phyloP scores from a whole-genome alignment of 2,797 vertebrate genomes.

The Australoheros facetus region DNA sequence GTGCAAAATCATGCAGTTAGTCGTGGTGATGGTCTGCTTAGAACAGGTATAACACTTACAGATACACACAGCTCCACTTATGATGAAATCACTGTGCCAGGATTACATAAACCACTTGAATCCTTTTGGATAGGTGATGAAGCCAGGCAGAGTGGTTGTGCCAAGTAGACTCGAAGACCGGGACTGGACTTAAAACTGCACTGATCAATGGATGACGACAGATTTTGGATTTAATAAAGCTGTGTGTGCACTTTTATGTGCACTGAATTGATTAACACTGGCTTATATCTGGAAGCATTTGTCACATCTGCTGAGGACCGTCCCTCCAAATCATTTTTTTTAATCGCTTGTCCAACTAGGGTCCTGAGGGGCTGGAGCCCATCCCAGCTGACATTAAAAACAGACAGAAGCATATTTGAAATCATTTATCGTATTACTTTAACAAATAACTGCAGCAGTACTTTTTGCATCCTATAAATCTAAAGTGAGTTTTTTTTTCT shows the following conservation, averaged over 20 bases:
- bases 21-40: conserved; percentile 23
- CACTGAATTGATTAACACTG: neutral
- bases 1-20: neutral
- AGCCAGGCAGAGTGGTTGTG: conserved; percentile 14
- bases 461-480: neutral
- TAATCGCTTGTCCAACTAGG: neutral
- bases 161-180: neutral
- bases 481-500: neutral
- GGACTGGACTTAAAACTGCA: neutral
- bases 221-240: conserved; percentile 5
- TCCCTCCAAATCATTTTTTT: neutral
- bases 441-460: conserved; percentile 1
- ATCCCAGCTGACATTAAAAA: conserved; percentile 1
- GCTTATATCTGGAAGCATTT: conserved; percentile 30
- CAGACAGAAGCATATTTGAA: conserved; percentile 20
- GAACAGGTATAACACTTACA: neutral
- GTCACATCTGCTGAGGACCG: conserved; percentile 26
- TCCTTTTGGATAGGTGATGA: conserved; percentile 4
- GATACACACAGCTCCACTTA: conserved; percentile 19
- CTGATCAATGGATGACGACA: conserved; percentile 25
- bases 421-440: neutral
- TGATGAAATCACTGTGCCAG: neutral
- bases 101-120: conserved; percentile 15
- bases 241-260: conserved; percentile 4
- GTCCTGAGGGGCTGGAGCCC: neutral